Conservation (phyloP, 2,113 vertebrate genomes). For the Cardinalis cardinalis region DNA sequence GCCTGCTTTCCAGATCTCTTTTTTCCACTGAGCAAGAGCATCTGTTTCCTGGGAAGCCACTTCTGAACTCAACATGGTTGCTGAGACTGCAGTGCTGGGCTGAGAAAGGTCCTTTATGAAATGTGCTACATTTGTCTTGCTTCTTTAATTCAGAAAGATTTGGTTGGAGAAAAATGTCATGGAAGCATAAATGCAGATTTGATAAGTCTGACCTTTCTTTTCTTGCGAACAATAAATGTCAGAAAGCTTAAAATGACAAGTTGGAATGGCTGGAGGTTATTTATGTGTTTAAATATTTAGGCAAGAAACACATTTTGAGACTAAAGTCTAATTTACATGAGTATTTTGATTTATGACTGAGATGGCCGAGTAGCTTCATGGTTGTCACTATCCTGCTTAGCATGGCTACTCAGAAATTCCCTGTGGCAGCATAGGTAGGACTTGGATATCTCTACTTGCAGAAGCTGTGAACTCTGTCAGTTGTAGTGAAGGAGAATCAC, state of each 20-base stretch:
- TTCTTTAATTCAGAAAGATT: constrained; percentile 67
- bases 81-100: neutral
- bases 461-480: neutral
- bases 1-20: neutral
- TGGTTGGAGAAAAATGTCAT: constrained; percentile 75
- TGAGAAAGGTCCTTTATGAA: constrained; percentile 52
- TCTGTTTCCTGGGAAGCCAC: neutral
- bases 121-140: constrained; percentile 56
- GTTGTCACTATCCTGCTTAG: neutral
- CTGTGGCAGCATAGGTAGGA: neutral
- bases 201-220: constrained; percentile 77
- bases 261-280: constrained; percentile 63
- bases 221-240: constrained; percentile 77
- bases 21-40: neutral
- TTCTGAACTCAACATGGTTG: neutral
- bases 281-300: constrained; percentile 78
- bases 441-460: neutral
- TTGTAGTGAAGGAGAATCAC: neutral
- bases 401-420: neutral
- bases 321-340: constrained; percentile 58
- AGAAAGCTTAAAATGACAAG: constrained; percentile 75
- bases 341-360: constrained; percentile 46
- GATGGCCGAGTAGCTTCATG: neutral
- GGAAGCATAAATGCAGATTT: constrained; percentile 74
- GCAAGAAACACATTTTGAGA: constrained; percentile 65